Evolutionary conservation across 2,888 invertebrate genomes (phyloP).

Genomic region (Timema cristinae): DNA sequence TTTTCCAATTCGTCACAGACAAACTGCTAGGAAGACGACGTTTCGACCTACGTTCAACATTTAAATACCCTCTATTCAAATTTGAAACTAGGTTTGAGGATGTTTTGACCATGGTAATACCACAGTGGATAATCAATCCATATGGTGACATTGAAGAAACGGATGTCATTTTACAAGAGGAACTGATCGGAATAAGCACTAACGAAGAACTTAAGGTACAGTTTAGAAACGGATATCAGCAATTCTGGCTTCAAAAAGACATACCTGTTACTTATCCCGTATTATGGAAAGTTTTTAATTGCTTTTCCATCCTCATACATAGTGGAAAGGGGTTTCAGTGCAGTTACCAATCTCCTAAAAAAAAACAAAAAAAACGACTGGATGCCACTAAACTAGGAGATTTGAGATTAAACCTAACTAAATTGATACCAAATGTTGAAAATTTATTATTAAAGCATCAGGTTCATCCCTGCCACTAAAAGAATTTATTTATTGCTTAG

Average conservation of each 20-base stretch:
- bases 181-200: conserved; percentile 34
- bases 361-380: conserved; percentile 19
- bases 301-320: conserved; percentile 34
- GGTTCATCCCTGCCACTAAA: too few relatives aligned
- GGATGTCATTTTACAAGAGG: conserved; percentile 29
- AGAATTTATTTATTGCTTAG: too few relatives aligned
- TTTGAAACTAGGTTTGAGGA: neutral
- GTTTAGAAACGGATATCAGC: conserved; percentile 35
- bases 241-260: conserved; percentile 35
- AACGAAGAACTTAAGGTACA: conserved; percentile 34
- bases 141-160: conserved; percentile 7
- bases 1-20: neutral
- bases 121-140: conserved; percentile 7
- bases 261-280: conserved; percentile 33
- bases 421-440: too few relatives aligned
- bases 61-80: neutral
- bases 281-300: conserved; percentile 35
- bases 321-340: conserved; percentile 33
- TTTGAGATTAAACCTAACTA: too few relatives aligned
- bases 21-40: neutral
- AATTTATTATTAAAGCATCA: too few relatives aligned
- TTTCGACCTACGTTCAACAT: neutral
- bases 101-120: conserved; percentile 1
- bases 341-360: conserved; percentile 30
- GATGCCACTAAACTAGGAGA: too few relatives aligned